Conservation (phyloP, 2,113 vertebrate species). For the Arothron firmamentum region DNA sequence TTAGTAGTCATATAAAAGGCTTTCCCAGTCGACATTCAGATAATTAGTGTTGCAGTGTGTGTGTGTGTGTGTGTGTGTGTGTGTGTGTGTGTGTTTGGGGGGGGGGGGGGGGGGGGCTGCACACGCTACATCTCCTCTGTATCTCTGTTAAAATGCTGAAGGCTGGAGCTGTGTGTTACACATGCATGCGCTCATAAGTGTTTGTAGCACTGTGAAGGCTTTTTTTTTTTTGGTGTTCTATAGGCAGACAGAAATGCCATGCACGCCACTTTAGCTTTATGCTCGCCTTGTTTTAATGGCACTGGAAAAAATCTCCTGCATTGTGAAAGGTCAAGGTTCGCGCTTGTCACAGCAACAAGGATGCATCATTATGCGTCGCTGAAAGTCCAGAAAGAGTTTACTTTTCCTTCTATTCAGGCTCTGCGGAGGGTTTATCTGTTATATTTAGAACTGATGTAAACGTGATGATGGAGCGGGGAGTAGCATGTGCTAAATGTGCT, state of each 20-base stretch:
- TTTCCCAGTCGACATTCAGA: conserved; percentile 9
- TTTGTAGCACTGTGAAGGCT: too few relatives aligned
- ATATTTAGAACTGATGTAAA: conserved; percentile 16
- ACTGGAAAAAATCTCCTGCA: conserved; percentile 29
- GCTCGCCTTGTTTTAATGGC: conserved; percentile 15
- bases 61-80: background rate
- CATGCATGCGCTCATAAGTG: background rate
- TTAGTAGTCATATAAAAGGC: conserved; percentile 41
- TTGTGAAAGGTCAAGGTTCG: conserved; percentile 23
- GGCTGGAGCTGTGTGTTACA: background rate
- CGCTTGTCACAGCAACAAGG: conserved; percentile 5
- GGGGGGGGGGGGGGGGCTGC: too few relatives aligned
- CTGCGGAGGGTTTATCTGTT: background rate
- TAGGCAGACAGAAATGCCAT: background rate
- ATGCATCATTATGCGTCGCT: conserved; percentile 6
- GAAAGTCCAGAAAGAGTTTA: background rate
- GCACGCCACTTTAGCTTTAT: background rate
- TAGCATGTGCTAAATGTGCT: background rate
- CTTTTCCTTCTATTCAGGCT: background rate
- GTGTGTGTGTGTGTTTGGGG: background rate
- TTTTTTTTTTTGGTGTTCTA: background rate
- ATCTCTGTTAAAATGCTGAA: background rate
- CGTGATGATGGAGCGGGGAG: too few relatives aligned
- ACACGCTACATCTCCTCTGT: too few relatives aligned
- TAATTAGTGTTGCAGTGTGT: conserved; percentile 9